These are phyloP conservation scores for Emberiza fucata DNA, from an alignment of 2,113 vertebrate species.

Conservation along the genomic window DNA sequence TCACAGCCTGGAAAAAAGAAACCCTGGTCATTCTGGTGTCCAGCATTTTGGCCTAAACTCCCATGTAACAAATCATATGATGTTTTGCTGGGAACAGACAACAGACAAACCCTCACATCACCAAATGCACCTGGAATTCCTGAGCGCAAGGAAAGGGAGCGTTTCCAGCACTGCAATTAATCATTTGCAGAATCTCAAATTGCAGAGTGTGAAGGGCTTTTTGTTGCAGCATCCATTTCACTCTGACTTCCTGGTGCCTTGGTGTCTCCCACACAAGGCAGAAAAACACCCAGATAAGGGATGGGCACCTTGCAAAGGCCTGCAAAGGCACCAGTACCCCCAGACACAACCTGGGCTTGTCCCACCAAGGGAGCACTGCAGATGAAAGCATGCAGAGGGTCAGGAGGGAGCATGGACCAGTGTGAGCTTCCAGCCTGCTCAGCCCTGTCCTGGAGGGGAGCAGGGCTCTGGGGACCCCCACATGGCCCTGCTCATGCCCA, in stretches of 20 bases:
- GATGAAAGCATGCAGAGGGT: background rate
- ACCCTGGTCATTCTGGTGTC: background rate
- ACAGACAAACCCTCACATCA: background rate
- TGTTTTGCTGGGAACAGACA: background rate
- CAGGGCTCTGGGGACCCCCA: background rate
- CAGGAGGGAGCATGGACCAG: background rate
- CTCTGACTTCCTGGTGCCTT: background rate
- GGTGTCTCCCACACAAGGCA: background rate
- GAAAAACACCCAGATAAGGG: background rate
- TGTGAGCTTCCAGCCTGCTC: background rate
- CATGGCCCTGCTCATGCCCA: background rate
- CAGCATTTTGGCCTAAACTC: background rate
- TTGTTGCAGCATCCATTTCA: background rate
- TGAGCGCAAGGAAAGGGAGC: background rate
- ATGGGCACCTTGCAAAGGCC: background rate
- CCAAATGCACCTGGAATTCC: conserved; percentile 11
- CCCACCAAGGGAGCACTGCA: background rate
- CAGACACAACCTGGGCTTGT: background rate
- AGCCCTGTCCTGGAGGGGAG: background rate
- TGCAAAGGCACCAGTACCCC: background rate
- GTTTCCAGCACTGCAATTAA: background rate
- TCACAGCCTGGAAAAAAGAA: background rate
- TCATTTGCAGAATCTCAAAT: background rate
- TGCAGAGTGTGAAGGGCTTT: background rate
- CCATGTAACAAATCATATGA: background rate